phyloP scores from a whole-genome alignment of 2,113 vertebrate genomes.

The Hyperopisus bebe region DNA sequence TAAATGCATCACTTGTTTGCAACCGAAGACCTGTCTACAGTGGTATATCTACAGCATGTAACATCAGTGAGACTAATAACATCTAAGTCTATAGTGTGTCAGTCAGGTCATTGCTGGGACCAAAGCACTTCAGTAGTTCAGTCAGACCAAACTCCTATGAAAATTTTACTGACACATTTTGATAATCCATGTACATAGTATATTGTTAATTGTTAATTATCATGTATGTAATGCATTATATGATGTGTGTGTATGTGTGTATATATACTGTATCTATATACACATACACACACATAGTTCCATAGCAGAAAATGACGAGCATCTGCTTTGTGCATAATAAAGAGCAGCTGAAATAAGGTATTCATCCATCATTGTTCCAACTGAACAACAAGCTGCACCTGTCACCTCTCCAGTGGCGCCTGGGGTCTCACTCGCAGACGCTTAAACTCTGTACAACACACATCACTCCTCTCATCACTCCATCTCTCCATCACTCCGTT shows the following conservation, averaged over 20 bases:
- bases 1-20: no score
- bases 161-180: background rate
- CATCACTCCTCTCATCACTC: background rate
- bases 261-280: background rate
- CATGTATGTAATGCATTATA: background rate
- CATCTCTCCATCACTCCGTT: no score
- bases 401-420: background rate
- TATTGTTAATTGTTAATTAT: background rate
- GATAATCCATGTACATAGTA: background rate
- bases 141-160: no score
- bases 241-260: background rate
- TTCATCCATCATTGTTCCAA: background rate
- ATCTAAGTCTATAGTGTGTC: no score
- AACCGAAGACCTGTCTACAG: no score
- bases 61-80: no score
- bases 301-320: background rate
- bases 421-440: background rate
- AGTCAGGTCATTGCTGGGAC: no score
- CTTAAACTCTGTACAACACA: background rate
- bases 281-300: background rate
- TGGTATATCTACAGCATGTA: no score
- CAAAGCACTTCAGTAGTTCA: no score
- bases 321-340: background rate
- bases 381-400: background rate
- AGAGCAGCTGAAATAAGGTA: background rate